Base-by-base conservation (phyloP, 2,113 vertebrate genomes). In the Oncorhynchus mykiss region DNA sequence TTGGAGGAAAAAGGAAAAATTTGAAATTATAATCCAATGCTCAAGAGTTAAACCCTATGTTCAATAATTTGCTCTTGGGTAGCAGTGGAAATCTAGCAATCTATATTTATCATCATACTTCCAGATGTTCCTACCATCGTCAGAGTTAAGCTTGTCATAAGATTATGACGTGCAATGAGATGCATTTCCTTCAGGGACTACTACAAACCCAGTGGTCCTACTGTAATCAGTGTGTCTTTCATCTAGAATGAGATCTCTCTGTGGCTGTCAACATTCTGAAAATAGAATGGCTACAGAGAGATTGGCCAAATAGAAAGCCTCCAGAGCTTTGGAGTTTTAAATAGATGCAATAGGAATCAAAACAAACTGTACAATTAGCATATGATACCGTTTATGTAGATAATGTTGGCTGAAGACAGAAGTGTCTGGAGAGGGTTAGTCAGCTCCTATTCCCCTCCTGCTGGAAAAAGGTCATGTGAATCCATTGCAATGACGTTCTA, bases 201-300 rank as follows among this genome's bases (percentile, higher is more conserved):
- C 18, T 24, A 62, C 59, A 22, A 22, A 62, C 16, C 14, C 67
- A 68, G 66, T 29, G 18, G 66, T 8, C 66, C 39, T 49, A 70
- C 20, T 22, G 60, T 67, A 73, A 88, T 86, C 80, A 67, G 79
- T 73, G 67, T 25, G 65, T 73, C 82, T 86, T 82, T 80, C 81
- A 83, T 85, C 75, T 74, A 57, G 59, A 4, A 76, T 69, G 76
- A 84, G 78, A 76, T 34, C 59, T 78, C 73, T 78, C 80, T 67
- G 79, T 22, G 82, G 80, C 85, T 84, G 82, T 86, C 87, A 87
- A 79, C 78, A 66, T 34, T 67, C 81, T 80, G 73, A 16, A 86
- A 89, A 85, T 78, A 86, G 71, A 82, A 72, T 34, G n/a, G 78
- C 82, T 72, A 4, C 69, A 39, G 74, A 77, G 82, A 80, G 6